Evolutionary conservation across 2,888 invertebrate genomes (phyloP), one percentile per base, ranked within the genome.

Genomic region (Eupithecia centaureata): DNA sequence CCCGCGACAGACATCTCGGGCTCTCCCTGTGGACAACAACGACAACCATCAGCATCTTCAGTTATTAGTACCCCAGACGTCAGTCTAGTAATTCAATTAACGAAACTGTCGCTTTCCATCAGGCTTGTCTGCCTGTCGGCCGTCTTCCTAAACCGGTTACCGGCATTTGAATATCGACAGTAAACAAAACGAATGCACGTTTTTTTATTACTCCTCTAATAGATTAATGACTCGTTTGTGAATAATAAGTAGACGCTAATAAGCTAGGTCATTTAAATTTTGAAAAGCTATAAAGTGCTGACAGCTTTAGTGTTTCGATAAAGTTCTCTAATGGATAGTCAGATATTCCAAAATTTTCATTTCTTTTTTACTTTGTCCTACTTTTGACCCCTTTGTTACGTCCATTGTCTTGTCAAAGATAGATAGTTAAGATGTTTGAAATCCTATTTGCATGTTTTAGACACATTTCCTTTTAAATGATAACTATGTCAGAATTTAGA

Each of bases 1-100:
- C 97, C 81, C 97, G 95, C 66, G 97, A 97, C 77, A 97, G 95
- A 91, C 97, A 97, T 84, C 97, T 95, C 75, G 97, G 96, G 90
- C 96, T 96, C 90, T 97, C 97, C 93, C 97, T 97, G 95, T 22
- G 95, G 95, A 91, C 94, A 93, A 93, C 83, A 80, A 85, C 73
- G 73, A 82, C 77, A 72, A 66, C 77, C 71, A 74, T 85, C 82
- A 83, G 77, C 47, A 47, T 22, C 10, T 22, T 47, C 47, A 47
- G 22, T 42, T 42, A 42, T 47, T 12, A 8, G 12, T 18, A 47
- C 47, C 47, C 47, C 47, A 47, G 42, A 22, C 22, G 63, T 61
- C 60, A 47, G 12, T 57, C 72, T 79, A 75, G 72, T 83, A 77
- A 85, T 81, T 80, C 69, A 79, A 71, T 83, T 82, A 82, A 61